A percentile compares a stretch with the other conserved stretches of the same genome.
Evolutionary conservation across 30 jellyfish, hydroid and myxozoan species (phyloP).

Genomic region (Sanderia malayensis): DNA sequence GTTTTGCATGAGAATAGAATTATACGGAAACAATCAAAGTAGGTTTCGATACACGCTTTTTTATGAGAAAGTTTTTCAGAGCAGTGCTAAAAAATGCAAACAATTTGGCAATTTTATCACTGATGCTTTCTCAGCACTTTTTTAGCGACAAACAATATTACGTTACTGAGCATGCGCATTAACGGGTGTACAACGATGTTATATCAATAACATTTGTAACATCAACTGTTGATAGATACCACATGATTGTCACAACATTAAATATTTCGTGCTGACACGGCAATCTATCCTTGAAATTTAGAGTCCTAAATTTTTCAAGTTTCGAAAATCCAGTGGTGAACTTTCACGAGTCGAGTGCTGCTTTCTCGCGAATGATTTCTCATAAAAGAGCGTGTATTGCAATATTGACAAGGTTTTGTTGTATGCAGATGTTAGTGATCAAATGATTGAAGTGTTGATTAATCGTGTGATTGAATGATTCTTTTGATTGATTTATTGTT

Average conservation of each 20-base stretch:
- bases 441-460: no score
- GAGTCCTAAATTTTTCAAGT: no score
- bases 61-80: neutral
- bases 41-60: neutral
- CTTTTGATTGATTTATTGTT: no score
- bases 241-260: no score
- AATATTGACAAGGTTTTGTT: neutral
- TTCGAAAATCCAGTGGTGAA: no score
- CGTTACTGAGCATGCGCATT: neutral
- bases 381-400: no score
- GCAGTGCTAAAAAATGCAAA: neutral
- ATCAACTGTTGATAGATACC: neutral
- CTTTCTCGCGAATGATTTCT: no score
- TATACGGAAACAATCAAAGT: slow-evolving; percentile 17
- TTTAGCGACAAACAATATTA: neutral
- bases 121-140: neutral
- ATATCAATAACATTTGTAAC: neutral
- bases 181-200: neutral
- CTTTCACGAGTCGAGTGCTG: no score
- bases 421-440: neutral
- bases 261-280: no score
- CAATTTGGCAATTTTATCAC: no score
- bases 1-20: slow-evolving; percentile 25
- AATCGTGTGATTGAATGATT: no score
- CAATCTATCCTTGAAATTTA: no score